Conservation (phyloP, 2,888 invertebrate species). For the Smittia sp. region DNA sequence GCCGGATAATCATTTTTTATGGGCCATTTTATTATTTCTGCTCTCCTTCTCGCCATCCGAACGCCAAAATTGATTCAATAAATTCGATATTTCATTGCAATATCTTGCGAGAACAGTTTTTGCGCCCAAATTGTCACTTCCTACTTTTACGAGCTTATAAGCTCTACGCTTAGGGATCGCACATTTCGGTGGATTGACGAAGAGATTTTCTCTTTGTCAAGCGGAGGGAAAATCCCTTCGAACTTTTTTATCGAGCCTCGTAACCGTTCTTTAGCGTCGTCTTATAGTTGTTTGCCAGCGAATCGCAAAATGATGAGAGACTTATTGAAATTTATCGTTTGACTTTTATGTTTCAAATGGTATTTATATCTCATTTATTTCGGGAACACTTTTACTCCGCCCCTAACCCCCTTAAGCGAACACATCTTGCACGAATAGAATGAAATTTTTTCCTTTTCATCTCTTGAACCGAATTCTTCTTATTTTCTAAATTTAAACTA, state of each 20-base stretch:
- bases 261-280: not conserved
- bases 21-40: not conserved
- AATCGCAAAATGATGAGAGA: conserved; percentile 34
- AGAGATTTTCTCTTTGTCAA: not conserved
- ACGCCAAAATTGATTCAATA: conserved; percentile 16
- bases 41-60: not conserved
- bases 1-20: conserved; percentile 37
- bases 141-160: conserved; percentile 2
- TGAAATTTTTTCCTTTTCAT: not conserved
- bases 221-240: not conserved
- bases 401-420: not conserved
- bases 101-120: not conserved
- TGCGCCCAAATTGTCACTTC: not conserved
- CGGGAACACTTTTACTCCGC: not conserved
- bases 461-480: not conserved
- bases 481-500: not conserved
- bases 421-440: not conserved
- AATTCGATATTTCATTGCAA: conserved; percentile 16
- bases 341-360: conserved; percentile 8
- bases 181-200: not conserved
- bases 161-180: not conserved
- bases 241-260: not conserved
- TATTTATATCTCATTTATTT: conserved; percentile 31
- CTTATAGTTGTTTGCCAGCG: not conserved
- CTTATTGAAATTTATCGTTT: conserved; percentile 34